Base-by-base conservation (phyloP, 2,113 vertebrate species). In the Origma solitaria region DNA sequence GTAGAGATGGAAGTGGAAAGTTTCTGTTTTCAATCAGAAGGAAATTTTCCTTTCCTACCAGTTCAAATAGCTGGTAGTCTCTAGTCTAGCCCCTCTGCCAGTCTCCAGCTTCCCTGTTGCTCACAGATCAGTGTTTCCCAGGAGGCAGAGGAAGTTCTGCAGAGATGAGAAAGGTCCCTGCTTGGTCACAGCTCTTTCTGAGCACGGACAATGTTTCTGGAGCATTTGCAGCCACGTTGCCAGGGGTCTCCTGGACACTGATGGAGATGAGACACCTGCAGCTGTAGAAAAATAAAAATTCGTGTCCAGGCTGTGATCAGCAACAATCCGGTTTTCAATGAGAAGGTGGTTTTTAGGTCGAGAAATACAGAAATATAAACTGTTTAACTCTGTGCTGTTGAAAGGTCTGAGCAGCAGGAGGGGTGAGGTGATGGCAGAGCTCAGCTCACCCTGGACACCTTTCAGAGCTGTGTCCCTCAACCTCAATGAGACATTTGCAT, bases 321-420 rank as follows among this genome's bases (percentile, higher is more conserved):
- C 37, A 77, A 40, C 33, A 49, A 40, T 31, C 33, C 45, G 47
- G 11, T 71, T 71, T 87, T 53, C 60, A 64, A 13, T 17, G 31
- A 62, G 37, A 83, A 85, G 37, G 44, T 15, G 44, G 8, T 22
- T 89, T 56, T 92, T 89, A 97, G 88, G 53, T 95, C 5, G 21
- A 95, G 53, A 92, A 92, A 78, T 62, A 95, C 11, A 54, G 37
- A 97, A 96, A 68, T 73, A 73, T 13, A 66, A 96, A 60, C 33
- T 95, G 57, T 79, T 77, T 94, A 69, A 87, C 77, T 37, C 71
- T 68, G 77, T 89, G 31, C 12, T 96, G 35, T 54, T 94, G 72
- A 73, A 96, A 88, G 76, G 77, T 76, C 91, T 97, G 70, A 83
- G 95, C 56, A 88, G 54, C 35, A 70, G 68, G 49, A 95, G 90